Evolutionary conservation across 2,113 vertebrate species (phyloP).

Genomic region (Tor tambroides): DNA sequence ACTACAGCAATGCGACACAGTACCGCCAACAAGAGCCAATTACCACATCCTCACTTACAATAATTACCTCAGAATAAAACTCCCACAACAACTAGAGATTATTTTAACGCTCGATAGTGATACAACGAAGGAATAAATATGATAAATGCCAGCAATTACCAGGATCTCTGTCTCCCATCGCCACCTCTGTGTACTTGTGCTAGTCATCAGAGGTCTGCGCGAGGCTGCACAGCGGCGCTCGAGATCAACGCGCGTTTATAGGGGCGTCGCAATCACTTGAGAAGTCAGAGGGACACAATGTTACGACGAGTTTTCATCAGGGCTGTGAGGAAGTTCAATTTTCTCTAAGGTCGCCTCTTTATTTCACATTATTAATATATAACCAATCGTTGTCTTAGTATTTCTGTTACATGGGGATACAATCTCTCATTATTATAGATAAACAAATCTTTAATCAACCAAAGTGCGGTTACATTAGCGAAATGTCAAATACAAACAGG

Average conservation of each 20-base stretch:
- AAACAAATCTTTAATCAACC: no score
- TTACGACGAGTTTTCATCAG: not conserved
- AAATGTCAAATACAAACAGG: no score
- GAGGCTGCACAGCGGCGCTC: not conserved
- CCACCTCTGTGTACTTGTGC: constrained; percentile 43
- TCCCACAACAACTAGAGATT: not conserved
- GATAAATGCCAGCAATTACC: not conserved
- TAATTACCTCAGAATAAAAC: not conserved
- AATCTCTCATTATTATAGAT: no score
- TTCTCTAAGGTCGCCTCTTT: not conserved
- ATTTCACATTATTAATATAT: not conserved
- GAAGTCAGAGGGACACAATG: not conserved
- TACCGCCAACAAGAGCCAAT: constrained; percentile 9
- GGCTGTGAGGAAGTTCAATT: not conserved
- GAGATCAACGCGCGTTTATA: constrained; percentile 6
- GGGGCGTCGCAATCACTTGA: constrained; percentile 6
- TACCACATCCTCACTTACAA: not conserved
- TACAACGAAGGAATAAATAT: no score
- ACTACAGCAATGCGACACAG: constrained; percentile 77
- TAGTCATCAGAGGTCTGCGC: constrained; percentile 69
- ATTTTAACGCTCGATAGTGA: not conserved
- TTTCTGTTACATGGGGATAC: no score
- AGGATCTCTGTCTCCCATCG: not conserved
- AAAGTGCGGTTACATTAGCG: no score
- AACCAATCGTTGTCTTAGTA: not conserved